Evolutionary conservation across 2,888 invertebrate species (phyloP).

Genomic region (Allophyes oxyacanthae): DNA sequence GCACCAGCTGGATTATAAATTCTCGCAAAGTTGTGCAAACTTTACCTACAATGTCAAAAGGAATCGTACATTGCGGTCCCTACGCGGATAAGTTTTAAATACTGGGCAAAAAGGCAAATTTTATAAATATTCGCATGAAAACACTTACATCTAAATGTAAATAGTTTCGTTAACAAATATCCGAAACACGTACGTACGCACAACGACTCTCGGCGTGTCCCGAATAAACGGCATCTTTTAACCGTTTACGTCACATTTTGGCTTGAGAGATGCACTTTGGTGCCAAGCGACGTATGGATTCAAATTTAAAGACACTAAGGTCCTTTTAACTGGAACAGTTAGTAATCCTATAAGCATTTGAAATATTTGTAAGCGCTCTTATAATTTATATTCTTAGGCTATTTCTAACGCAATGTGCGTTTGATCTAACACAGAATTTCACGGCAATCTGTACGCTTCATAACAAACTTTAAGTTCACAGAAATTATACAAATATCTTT

Average conservation of each 20-base stretch:
- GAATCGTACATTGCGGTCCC: too few relatives aligned
- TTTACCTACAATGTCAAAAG: too few relatives aligned
- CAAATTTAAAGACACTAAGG: constrained; percentile 58
- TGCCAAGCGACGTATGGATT: constrained; percentile 71
- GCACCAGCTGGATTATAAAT: too few relatives aligned
- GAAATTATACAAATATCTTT: constrained; percentile 34
- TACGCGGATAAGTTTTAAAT: background rate
- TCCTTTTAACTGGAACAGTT: constrained; percentile 64
- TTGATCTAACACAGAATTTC: constrained; percentile 44
- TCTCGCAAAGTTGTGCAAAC: too few relatives aligned
- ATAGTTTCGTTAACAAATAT: constrained; percentile 59
- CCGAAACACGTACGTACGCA: constrained; percentile 65
- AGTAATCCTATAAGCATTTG: constrained; percentile 33
- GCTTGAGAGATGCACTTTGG: constrained; percentile 70
- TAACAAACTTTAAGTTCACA: constrained; percentile 18
- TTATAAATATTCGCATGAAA: constrained; percentile 37
- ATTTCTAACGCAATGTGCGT: constrained; percentile 31
- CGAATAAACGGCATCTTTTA: constrained; percentile 69
- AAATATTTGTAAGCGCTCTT: constrained; percentile 18
- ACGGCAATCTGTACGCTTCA: constrained; percentile 30
- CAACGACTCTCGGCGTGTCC: constrained; percentile 69
- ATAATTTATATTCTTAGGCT: constrained; percentile 32
- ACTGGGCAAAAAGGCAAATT: constrained; percentile 13
- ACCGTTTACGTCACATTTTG: constrained; percentile 78
- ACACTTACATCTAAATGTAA: constrained; percentile 53